phyloP scores from a whole-genome alignment of 2,797 vertebrate genomes.

The Luscinia luscinia region DNA sequence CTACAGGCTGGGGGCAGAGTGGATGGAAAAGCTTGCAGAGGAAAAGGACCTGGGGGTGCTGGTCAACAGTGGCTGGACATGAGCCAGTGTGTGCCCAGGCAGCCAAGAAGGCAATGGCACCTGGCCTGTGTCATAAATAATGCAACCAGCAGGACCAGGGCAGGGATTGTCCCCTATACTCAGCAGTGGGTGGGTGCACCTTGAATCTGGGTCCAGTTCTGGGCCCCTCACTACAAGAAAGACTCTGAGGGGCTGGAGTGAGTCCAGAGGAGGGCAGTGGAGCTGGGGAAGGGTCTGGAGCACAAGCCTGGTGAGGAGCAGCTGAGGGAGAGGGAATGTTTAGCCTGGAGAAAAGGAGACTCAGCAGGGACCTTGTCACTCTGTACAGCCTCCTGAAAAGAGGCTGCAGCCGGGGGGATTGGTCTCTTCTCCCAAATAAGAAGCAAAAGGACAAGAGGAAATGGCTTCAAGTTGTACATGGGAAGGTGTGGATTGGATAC shows the following conservation, averaged over 20 bases:
- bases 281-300: not conserved
- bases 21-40: not conserved
- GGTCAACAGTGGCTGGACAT: not conserved
- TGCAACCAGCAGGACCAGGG: not conserved
- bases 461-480: not conserved
- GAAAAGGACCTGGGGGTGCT: not conserved
- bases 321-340: not conserved
- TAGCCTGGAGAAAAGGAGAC: not conserved
- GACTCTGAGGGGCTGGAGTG: not conserved
- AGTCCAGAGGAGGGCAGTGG: not conserved
- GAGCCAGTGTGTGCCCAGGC: not conserved
- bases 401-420: rapidly evolving
- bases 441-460: not conserved
- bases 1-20: not conserved
- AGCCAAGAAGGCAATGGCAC: not conserved
- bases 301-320: not conserved
- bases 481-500: not conserved
- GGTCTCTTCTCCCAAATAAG: not conserved
- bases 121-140: not conserved
- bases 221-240: not conserved
- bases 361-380: no score
- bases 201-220: not conserved
- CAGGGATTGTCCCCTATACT: not conserved
- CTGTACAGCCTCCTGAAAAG: not conserved
- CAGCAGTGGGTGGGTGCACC: not conserved